These are phyloP conservation scores for Ia io DNA, from an alignment of 2,113 vertebrate genomes.

Conservation along the genomic window DNA sequence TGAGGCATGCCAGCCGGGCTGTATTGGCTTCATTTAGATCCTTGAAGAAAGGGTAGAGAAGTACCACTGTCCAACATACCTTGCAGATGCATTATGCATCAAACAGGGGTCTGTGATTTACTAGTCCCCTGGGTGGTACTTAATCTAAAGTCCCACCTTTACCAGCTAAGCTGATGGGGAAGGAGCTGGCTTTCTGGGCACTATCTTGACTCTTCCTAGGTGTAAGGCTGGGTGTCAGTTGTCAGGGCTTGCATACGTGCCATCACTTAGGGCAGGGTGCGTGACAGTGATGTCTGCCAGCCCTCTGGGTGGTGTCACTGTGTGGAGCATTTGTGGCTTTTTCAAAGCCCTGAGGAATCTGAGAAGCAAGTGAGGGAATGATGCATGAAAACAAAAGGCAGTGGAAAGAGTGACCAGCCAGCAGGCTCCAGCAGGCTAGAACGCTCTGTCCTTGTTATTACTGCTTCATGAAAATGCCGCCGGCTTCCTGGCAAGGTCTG, in stretches of 20 bases:
- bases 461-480: slow-evolving; percentile 65
- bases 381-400: slow-evolving; percentile 76
- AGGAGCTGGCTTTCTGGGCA: not conserved
- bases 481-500: slow-evolving; percentile 65
- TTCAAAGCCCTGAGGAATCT: slow-evolving; percentile 74
- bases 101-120: not conserved
- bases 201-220: not conserved
- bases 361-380: slow-evolving; percentile 72
- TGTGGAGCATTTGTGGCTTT: slow-evolving; percentile 68
- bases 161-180: not conserved
- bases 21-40: not conserved
- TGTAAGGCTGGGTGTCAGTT: not conserved
- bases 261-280: slow-evolving; percentile 18
- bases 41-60: not conserved
- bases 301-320: slow-evolving; percentile 59
- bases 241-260: not conserved
- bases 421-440: slow-evolving; percentile 72
- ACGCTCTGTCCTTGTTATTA: slow-evolving; percentile 75
- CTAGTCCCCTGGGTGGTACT: not conserved
- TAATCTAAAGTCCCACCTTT: not conserved
- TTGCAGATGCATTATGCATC: not conserved
- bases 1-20: too few relatives aligned
- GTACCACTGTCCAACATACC: not conserved
- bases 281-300: slow-evolving; percentile 38
- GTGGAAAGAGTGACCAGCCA: slow-evolving; percentile 74